Evolutionary conservation across 30 jellyfish, hydroid and myxozoan species (phyloP), one percentile per base, ranked within the genome.

Genomic region (Turritopsis rubra): DNA sequence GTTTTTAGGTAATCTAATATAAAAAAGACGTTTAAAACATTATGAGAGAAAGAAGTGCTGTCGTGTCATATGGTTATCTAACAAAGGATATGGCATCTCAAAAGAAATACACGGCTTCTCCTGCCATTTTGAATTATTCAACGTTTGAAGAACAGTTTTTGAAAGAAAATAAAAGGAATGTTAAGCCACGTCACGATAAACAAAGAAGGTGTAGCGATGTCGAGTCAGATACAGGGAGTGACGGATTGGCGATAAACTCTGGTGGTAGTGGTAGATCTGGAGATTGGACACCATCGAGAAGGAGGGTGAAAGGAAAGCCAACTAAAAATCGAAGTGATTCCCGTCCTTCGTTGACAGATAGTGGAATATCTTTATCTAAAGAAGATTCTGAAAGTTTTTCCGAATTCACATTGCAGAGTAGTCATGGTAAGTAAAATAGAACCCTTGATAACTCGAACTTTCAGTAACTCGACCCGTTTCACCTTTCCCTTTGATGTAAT

Each of bases 251-350:
- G 30, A 77, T 78, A 0, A 78, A 78, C 13, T 78, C 85, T 16
- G 85, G 85, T 78, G 85, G 85, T 7, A 29, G 80, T 29, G 85
- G 85, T 17, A 23, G 85, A 23, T 78, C 85, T 52, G 85, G 85
- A 8, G 85, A 78, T 78, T 78, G 85, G 85, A 82, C 30, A 52
- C 85, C 76, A 29, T 29, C 85, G 23, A 78, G 52, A 24, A 18
- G 54, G 82, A 26, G 71, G 41, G 26, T n/a, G 41, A 74, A 72
- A 72, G 30, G 30, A 0, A 72, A 30, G 82, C 27, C 54, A n/a
- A 17, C 65, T 22, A 26, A 29, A 30, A 27, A 24, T 21, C 79
- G 85, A 29, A 20, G 30, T 22, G 41, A 78, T 18, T 22, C 29
- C 28, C 79, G 79, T 21, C 52, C 79, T 78, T 30, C 79, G 24